Base-by-base conservation (phyloP, 2,888 invertebrate species). In the Ditula angustiorana region DNA sequence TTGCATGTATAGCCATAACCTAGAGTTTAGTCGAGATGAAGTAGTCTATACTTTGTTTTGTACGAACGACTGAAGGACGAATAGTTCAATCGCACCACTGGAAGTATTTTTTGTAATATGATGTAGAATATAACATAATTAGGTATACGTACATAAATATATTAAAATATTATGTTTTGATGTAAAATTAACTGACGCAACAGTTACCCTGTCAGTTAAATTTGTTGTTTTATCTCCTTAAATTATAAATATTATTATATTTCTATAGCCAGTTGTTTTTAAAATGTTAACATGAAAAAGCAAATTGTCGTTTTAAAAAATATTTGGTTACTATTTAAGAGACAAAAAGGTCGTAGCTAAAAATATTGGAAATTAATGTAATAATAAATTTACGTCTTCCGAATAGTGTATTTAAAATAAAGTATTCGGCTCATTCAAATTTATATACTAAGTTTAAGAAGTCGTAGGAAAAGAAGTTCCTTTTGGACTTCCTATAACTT, bases 321-420 rank as follows among this genome's bases (percentile, higher is more conserved):
- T n/a, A 47, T 13, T 33, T 57, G 19, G 21, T 58, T 53, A 46
- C 13, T 46, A 5, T 44, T 19, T 53, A 47, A 37, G 28, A 26
- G 37, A 44, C 7, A 35, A 46, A 58, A 53, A 23, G 1, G 11
- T 57, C n/a, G 52, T 58, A 64, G 26, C 52, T 64, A 37, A 63
- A 56, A 37, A 44, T 60, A 63, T 66, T 23, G 57, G 58, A 71
- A 75, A 73, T 73, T 72, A 74, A 73, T 70, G 73, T 82, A 81
- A 83, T 85, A 86, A 86, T 86, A 88, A 88, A 92, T 88, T 86
- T 90, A 85, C 83, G 92, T 92, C 92, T 92, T 92, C 92, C 92
- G 92, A 81, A 82, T 92, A 92, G 91, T 76, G 72, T 83, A 81
- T 83, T 68, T 82, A 85, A 87, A 79, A 73, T 83, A 82, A 83